Conservation (phyloP, 2,113 vertebrate genomes). For the Passerina amoena region DNA sequence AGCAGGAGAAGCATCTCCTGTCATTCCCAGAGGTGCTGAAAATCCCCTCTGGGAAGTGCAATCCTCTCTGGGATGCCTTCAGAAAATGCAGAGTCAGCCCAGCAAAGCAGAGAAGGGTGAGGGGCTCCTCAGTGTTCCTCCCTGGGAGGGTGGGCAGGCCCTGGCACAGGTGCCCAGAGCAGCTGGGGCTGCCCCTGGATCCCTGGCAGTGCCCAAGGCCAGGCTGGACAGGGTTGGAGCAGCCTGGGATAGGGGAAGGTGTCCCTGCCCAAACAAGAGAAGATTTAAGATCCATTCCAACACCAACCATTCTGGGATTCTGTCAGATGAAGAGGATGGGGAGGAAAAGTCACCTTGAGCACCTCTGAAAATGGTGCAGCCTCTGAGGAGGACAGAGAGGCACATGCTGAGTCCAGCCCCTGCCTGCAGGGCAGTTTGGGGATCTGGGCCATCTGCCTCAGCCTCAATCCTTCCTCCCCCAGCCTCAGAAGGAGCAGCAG, state of each 20-base stretch:
- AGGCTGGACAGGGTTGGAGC: fast-evolving
- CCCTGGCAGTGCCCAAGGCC: neutral
- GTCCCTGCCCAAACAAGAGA: neutral
- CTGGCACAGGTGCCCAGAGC: neutral
- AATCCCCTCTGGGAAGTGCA: neutral
- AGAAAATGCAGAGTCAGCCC: neutral
- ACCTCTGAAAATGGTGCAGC: neutral
- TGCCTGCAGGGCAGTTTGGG: too few relatives aligned
- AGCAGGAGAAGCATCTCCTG: neutral
- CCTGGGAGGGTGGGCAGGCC: neutral
- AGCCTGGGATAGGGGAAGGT: fast-evolving
- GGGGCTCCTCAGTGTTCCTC: neutral
- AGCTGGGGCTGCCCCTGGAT: neutral
- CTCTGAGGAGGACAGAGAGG: neutral
- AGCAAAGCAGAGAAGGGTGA: neutral
- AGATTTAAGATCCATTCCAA: neutral
- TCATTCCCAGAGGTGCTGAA: neutral
- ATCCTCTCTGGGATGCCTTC: neutral
- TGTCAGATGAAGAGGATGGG: neutral
- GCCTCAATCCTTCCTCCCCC: neutral
- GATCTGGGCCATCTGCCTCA: neutral
- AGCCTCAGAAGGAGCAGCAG: neutral
- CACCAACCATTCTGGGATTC: neutral
- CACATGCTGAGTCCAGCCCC: neutral
- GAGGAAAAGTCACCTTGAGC: neutral